These are phyloP conservation scores for Patella vulgata DNA, from an alignment of 1,140 invertebrate genomes.

Conservation along the genomic window DNA sequence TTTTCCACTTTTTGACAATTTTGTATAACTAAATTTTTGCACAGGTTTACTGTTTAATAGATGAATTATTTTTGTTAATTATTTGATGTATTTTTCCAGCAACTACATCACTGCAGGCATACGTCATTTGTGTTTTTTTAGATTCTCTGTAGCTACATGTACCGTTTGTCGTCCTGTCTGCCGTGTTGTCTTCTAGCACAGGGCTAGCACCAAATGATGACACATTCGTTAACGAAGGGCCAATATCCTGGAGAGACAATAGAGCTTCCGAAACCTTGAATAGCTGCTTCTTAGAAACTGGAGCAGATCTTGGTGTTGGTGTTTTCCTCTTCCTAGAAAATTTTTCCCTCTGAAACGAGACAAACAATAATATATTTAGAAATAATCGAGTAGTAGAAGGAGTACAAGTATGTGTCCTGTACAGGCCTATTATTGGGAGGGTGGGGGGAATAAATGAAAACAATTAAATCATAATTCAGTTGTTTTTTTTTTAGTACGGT, in stretches of 20 bases:
- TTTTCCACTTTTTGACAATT: no score
- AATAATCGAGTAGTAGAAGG: neutral
- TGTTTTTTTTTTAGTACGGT: no score
- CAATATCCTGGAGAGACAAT: neutral
- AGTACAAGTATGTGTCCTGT: neutral
- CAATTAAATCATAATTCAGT: no score
- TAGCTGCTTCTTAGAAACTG: conserved; percentile 9
- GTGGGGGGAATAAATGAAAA: no score
- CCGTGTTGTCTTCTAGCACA: no score
- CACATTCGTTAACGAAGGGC: no score
- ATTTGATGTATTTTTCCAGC: conserved; percentile 16
- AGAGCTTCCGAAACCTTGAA: conserved; percentile 16
- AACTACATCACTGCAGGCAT: conserved; percentile 13
- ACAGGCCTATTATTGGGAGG: neutral
- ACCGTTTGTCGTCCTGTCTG: no score
- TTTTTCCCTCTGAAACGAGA: conserved; percentile 9
- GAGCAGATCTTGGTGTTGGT: conserved; percentile 11
- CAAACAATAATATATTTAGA: no score
- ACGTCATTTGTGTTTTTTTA: conserved; percentile 13
- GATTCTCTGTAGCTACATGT: neutral
- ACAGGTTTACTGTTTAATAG: no score
- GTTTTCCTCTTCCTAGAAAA: conserved; percentile 15
- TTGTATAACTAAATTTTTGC: neutral
- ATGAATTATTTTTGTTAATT: neutral
- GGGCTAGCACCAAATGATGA: no score